Conservation (phyloP, 2,797 vertebrate genomes). For the Mastacembelus armatus region DNA sequence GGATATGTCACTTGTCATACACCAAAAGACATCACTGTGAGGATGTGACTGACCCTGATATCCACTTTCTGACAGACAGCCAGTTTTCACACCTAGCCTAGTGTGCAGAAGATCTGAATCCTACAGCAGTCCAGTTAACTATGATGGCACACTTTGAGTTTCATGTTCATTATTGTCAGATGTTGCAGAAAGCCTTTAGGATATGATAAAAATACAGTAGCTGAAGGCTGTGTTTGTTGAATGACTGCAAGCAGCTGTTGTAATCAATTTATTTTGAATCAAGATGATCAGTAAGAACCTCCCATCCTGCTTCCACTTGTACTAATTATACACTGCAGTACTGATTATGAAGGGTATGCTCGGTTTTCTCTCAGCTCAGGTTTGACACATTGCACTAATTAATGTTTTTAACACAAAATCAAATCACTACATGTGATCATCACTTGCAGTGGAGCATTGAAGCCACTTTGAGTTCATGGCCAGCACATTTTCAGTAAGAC, state of each 20-base stretch:
- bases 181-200: background rate
- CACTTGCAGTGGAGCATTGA: too few relatives aligned
- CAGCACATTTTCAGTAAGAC: too few relatives aligned
- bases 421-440: too few relatives aligned
- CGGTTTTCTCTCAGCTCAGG: too few relatives aligned
- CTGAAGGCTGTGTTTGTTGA: background rate
- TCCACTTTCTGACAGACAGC: slow-evolving; percentile 9
- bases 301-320: too few relatives aligned
- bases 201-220: background rate
- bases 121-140: slow-evolving; percentile 8
- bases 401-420: too few relatives aligned
- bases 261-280: too few relatives aligned
- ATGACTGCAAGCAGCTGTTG: slow-evolving; percentile 7
- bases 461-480: too few relatives aligned
- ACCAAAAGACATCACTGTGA: slow-evolving; percentile 68
- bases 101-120: slow-evolving; percentile 1
- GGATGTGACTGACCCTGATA: slow-evolving; percentile 41
- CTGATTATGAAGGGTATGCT: too few relatives aligned
- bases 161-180: background rate
- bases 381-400: too few relatives aligned
- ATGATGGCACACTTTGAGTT: slow-evolving; percentile 15
- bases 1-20: slow-evolving; percentile 48
- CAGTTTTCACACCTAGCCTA: slow-evolving; percentile 27
- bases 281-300: too few relatives aligned
- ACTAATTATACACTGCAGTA: too few relatives aligned